Evolutionary conservation across 2,888 invertebrate species (phyloP).

Genomic region (Beris morrisii): DNA sequence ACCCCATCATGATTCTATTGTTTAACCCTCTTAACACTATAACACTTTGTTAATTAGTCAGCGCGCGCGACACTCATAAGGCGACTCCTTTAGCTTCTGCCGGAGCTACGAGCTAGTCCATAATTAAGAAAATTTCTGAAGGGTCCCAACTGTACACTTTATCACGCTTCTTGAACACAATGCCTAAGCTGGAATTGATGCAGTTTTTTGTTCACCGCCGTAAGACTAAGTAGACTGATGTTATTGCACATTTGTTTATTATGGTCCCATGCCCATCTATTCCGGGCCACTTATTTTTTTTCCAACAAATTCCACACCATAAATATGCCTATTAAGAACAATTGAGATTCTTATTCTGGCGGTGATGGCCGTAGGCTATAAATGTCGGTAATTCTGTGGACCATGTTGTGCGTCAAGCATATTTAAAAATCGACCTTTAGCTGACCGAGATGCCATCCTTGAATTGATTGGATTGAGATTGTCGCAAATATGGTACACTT

Average conservation of each 20-base stretch:
- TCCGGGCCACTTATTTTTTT: constrained; percentile 15
- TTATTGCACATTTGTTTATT: constrained; percentile 2
- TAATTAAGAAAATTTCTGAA: constrained; percentile 35
- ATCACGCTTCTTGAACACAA: constrained; percentile 11
- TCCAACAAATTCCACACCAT: constrained; percentile 32
- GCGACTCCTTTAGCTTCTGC: constrained; percentile 18
- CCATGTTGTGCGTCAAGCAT: constrained; percentile 29
- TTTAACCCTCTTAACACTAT: constrained; percentile 39
- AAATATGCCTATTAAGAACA: constrained; percentile 39
- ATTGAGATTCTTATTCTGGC: constrained; percentile 27
- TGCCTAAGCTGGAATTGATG: constrained; percentile 18
- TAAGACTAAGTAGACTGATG: constrained; percentile 1
- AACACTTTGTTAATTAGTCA: constrained; percentile 39
- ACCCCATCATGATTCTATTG: constrained; percentile 37
- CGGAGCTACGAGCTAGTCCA: not conserved
- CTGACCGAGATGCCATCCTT: constrained; percentile 3
- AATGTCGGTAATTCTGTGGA: constrained; percentile 10
- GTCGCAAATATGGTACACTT: not conserved
- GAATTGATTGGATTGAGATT: constrained; percentile 29
- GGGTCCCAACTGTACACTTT: constrained; percentile 21
- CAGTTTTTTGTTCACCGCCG: not conserved
- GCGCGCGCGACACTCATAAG: constrained; percentile 39
- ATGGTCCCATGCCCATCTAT: constrained; percentile 20
- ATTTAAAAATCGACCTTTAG: constrained; percentile 24
- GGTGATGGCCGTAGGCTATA: constrained; percentile 16